phyloP scores from a whole-genome alignment of 2,797 vertebrate species.

The Pantherophis vulpinus region DNA sequence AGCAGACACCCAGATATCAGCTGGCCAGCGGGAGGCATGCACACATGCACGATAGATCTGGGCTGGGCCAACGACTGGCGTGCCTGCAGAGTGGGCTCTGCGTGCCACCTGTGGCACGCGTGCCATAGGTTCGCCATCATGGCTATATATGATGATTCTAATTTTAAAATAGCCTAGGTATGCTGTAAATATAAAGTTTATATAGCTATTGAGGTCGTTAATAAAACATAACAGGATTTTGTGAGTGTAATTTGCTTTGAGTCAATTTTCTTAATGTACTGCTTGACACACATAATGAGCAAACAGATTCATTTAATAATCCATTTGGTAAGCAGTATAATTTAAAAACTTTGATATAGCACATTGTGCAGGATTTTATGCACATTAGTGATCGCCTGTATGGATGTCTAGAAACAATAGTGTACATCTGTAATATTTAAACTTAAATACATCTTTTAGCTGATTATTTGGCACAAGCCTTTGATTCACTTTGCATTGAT shows the following conservation, averaged over 20 bases:
- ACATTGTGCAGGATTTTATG: background rate
- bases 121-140: no score
- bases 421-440: constrained; percentile 20
- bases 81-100: no score
- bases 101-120: no score
- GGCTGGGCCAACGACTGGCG: no score
- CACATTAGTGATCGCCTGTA: background rate
- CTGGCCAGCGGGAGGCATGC: no score
- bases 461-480: constrained; percentile 82
- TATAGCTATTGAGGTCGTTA: background rate
- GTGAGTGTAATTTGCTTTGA: background rate
- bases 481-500: constrained; percentile 77
- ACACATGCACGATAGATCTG: no score
- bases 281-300: background rate
- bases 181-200: background rate
- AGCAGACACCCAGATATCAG: no score
- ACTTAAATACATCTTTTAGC: constrained; percentile 70
- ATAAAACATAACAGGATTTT: background rate
- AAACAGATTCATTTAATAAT: background rate
- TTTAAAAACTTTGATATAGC: background rate
- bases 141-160: background rate
- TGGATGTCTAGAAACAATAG: background rate
- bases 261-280: background rate
- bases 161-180: background rate
- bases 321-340: background rate